A percentile compares a stretch with the other conserved stretches of the same genome.
Conservation (phyloP, 2,888 invertebrate species). For the Tipula vernalis region DNA sequence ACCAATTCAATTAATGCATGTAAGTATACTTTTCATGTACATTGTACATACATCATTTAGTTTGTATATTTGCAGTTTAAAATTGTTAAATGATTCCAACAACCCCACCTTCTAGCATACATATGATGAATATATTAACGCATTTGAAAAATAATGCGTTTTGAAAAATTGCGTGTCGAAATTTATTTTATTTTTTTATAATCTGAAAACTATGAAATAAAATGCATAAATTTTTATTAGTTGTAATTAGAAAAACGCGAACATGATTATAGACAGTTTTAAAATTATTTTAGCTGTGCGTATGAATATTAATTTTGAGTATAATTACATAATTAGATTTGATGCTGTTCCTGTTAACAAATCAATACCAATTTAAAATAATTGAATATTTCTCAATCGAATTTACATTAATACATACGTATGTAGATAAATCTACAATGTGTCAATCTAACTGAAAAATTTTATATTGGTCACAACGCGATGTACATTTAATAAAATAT, state of each 20-base stretch:
- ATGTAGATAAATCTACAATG: neutral
- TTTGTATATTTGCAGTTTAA: neutral
- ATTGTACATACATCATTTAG: neutral
- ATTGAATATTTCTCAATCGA: neutral
- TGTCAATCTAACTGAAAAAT: neutral
- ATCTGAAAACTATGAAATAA: neutral
- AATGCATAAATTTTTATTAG: neutral
- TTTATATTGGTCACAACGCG: neutral
- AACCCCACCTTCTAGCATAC: neutral
- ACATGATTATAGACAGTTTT: neutral
- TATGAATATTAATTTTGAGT: neutral
- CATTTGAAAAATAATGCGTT: neutral
- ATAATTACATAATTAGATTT: neutral
- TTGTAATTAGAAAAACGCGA: neutral
- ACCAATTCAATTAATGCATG: neutral
- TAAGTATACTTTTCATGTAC: neutral
- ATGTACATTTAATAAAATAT: neutral
- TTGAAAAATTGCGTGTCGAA: neutral
- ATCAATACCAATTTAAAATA: neutral
- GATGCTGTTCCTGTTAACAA: neutral
- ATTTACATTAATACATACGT: neutral
- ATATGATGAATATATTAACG: neutral
- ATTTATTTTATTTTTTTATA: neutral
- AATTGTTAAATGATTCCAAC: neutral
- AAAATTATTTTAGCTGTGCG: neutral